Evolutionary conservation across 1,140 invertebrate species (phyloP), one percentile per base, ranked within the genome.

Genomic region (Scaptodrosophila lebanonensis): DNA sequence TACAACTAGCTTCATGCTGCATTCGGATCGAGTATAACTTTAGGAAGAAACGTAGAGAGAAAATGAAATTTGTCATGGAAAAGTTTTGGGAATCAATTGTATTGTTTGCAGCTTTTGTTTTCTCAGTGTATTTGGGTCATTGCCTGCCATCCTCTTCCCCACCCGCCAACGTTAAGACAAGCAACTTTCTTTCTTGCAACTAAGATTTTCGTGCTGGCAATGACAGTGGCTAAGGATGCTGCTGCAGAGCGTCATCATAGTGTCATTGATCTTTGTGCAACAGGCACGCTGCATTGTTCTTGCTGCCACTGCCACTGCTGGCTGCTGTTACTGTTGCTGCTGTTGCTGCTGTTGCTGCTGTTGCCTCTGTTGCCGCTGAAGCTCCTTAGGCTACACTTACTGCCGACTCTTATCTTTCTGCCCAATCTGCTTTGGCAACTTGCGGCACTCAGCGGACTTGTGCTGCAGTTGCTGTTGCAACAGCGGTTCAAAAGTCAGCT

Each of bases 271-370:
- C 73, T 65, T 62, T 22, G n/a, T 18, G 44, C 54, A 62, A 76
- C 63, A 77, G 75, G 59, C 68, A 36, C 53, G 60, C 56, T 47
- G 73, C 73, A 77, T 77, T 77, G 73, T 77, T 77, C 73, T 77
- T 51, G 38, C 25, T 68, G 75, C 68, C 79, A 62, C 63, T 54
- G 51, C 40, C 33, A 58, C 43, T 57, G 36, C 44, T 45, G 9
- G 51, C 9, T n/a, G 13, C 13, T 25, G 27, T 17, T 36, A 39
- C 22, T 50, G 45, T 1, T 50, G 45, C 16, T 36, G 48, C 22
- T 50, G 45, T 1, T 50, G 45, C 11, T 13, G 36, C 25, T 22
- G 35, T 1, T n/a, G 17, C 25, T n/a, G 36, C 20, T 22, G 52
- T 15, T 5, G 16, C 17, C 20, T 35, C 32, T 43, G 61, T 45